Evolutionary conservation across 2,797 vertebrate genomes (phyloP), one percentile per base, ranked within the genome.

Genomic region (Sebastes wilsoni): DNA sequence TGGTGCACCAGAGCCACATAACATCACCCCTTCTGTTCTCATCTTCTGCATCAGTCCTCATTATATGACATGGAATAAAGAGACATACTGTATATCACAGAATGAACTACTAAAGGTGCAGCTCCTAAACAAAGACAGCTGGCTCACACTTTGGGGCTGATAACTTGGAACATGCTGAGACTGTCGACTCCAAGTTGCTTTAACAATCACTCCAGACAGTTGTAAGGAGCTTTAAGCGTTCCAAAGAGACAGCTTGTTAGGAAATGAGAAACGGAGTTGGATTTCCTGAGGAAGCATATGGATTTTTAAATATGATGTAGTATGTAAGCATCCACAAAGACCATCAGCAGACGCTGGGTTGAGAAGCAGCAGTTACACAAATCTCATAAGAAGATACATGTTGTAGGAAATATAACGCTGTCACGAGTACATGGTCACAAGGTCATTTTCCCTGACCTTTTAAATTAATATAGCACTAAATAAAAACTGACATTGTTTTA

Each of bases 71-170:
- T 46, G 12, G 38, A 27, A 73, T 73, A 38, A 81, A 68, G 8
- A 46, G 58, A 75, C 59, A 79, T 20, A 10, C 42, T 7, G 42
- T 18, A 46, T 66, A n/a, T 32, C 11, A 69, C 25, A 49, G 81
- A 67, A 56, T 66, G n/a, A 54, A 69, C 28, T 4, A 69, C 6
- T 58, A 46, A 62, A 22, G 54, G 36, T 23, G 32, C 61, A 59
- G 62, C 46, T 64, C 25, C 38, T 59, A 66, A 85, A 79, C 66
- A 79, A 69, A 76, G 77, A 67, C 84, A 90, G 80, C 80, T 82
- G 80, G 56, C 66, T 82, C 28, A 62, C 69, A 66, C 55, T 87
- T 77, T 27, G 32, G 22, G 42, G 18, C 30, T 49, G 42, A 61
- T n/a, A 61, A 23, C 5, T 4, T 75, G 73, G 79, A 85, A 76